phyloP scores from a whole-genome alignment of 2,113 vertebrate genomes.

The Brienomyrus longianalis region DNA sequence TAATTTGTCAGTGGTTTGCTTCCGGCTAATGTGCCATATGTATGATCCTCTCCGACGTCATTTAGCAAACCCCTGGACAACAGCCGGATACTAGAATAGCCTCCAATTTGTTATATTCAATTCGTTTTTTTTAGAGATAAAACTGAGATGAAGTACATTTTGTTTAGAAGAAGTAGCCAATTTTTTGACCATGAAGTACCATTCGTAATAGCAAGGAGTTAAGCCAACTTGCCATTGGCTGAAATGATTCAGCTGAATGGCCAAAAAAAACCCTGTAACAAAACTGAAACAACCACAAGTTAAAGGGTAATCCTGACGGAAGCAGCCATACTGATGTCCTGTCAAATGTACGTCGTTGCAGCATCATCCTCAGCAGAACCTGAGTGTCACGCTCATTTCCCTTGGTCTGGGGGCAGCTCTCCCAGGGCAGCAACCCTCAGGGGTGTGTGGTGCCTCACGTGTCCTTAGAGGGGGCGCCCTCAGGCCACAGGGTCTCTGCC shows the following conservation, averaged over 20 bases:
- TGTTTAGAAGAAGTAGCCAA: background rate
- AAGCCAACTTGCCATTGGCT: background rate
- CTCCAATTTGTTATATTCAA: conserved; percentile 2
- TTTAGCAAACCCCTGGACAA: background rate
- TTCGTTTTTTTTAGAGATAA: background rate
- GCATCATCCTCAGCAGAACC: background rate
- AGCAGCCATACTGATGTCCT: background rate
- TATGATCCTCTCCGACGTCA: background rate
- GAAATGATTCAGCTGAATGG: background rate
- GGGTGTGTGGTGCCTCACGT: background rate
- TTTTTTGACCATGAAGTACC: background rate
- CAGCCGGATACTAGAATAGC: background rate
- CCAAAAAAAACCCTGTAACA: background rate
- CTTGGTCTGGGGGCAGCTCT: background rate
- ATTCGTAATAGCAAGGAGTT: background rate
- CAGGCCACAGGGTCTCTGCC: background rate
- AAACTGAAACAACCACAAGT: background rate
- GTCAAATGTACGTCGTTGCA: background rate
- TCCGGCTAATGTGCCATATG: background rate
- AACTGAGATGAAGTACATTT: background rate
- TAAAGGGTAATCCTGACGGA: background rate
- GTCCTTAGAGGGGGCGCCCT: background rate
- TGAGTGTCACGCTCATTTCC: background rate
- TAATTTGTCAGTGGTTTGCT: background rate
- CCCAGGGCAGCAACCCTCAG: background rate